A percentile compares a stretch with the other conserved stretches of the same genome.
Evolutionary conservation across 1,140 invertebrate species (phyloP).

Genomic region (Nephila pilipes): DNA sequence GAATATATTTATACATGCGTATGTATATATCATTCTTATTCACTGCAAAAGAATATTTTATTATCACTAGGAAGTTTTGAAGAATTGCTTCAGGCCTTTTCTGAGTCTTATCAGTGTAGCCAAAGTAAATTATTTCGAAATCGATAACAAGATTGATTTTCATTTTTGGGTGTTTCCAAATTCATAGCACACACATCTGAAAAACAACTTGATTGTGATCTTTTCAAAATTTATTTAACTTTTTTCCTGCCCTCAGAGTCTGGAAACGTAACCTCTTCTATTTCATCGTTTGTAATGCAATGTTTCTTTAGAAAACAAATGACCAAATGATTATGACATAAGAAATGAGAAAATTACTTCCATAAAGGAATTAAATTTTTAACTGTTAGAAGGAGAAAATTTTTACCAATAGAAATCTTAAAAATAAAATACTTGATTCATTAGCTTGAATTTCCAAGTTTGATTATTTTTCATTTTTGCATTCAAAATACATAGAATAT

Average conservation of each 20-base stretch:
- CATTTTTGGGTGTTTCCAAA: conserved; percentile 5
- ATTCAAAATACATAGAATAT: no score
- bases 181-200: not conserved
- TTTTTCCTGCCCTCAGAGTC: not conserved
- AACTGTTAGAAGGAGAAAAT: no score
- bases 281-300: no score
- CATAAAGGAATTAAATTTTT: no score
- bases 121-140: conserved; percentile 42
- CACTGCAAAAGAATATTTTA: conserved; percentile 16
- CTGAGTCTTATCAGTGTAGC: conserved; percentile 44
- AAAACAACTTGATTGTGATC: not conserved
- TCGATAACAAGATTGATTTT: conserved; percentile 38
- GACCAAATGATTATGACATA: no score
- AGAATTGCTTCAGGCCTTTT: conserved; percentile 4
- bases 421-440: no score
- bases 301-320: no score
- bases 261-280: not conserved
- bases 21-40: conserved; percentile 10
- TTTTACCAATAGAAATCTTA: no score
- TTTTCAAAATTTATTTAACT: not conserved
- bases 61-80: conserved; percentile 49
- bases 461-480: no score
- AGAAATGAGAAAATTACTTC: no score
- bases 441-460: no score
- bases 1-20: conserved; percentile 39